Base-by-base conservation (phyloP, 2,797 vertebrate genomes). In the Lutjanus argentimaculatus region DNA sequence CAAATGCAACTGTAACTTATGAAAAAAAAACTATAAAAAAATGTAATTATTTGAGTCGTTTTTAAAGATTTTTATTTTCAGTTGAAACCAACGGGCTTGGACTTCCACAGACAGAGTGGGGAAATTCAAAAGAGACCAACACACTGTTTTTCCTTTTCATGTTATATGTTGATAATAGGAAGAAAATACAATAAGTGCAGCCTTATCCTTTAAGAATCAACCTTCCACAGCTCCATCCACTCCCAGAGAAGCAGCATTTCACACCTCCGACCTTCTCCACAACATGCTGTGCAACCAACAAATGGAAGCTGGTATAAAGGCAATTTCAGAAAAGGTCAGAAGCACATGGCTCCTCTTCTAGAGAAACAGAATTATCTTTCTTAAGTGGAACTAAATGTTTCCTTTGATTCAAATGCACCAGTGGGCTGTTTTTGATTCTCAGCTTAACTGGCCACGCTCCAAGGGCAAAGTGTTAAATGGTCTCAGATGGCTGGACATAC, bases 401-500 rank as follows among this genome's bases (percentile, higher is more conserved):
- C 1, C 13, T 46, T 56, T 22, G 17, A 48, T 48, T 22, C 19
- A 16, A 8, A 70, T 1, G 3, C 65, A 43, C 16, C 16, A 10
- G 6, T 1, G 7, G 8, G 55, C 21, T 61, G 45, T 3, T 45
- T 67, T 11, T 10, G 14, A 8, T 51, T 56, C 51, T 59, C 30
- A 19, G 51, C 19, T 45, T 40, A 49, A 61, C 66, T 66, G 61
- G 51, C 58, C 17, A 3, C 4, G 21, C 72, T 85, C 21, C 9
- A 10, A 69, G 55, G 67, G 51, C 36, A 21, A 4, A 8, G 62
- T 57, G 72, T 36, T 51, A 57, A 82, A 59, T 25, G 84, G 15
- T 70, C 63, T 75, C 72, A 40, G 48, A 64, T 57, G 42, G 68
- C 46, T 17, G 59, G n/a, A 42, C 22, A 55, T 21, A 52, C 48